Evolutionary conservation across 2,113 vertebrate genomes (phyloP), one percentile per base, ranked within the genome.

Genomic region (Xenopus laevis): DNA sequence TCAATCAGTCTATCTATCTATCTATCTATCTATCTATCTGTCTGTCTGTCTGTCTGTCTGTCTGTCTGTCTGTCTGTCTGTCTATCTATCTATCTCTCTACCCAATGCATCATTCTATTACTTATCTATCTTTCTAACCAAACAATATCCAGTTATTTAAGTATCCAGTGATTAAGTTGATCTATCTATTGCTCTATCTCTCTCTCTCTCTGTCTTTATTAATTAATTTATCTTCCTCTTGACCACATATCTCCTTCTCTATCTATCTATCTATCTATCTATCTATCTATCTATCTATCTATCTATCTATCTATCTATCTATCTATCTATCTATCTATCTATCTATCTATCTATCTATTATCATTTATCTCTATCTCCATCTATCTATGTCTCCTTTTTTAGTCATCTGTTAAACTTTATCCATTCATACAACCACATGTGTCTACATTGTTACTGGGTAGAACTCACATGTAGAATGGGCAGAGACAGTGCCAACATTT

Each of bases 401-500:
- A 40, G 33, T 40, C 33, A 71, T 46, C n/a, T 46, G 18, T 71
- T 18, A 58, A 46, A 21, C 30, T 21, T 5, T 60, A 60, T 60
- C 44, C 47, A 60, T 47, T 4, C 21, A 61, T 52, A 21, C 47
- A 23, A 7, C 47, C 50, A 33, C 6, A 40, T 70, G n/a, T 59
- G 40, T 59, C 16, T 74, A 64, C 16, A 13, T 70, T 64, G 67
- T 77, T 77, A 63, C 74, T 64, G 50, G 74, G 74, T 67, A 77
- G 74, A 70, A 64, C 59, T 69, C 16, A 13, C 21, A 55, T 17
- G 10, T 45, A 57, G 15, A 57, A 64, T 62, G 60, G 74, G 74
- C 52, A 77, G 40, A 18, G 74, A 20, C 47, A 44, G 33, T 75
- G 46, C 65, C 65, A 75, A 46, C 23, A 18, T 67, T 13, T 30